Percentiles rank a stretch among this genome's conserved stretches.
Conservation (phyloP, 2,888 invertebrate genomes). For the Trichopoda pennipes region DNA sequence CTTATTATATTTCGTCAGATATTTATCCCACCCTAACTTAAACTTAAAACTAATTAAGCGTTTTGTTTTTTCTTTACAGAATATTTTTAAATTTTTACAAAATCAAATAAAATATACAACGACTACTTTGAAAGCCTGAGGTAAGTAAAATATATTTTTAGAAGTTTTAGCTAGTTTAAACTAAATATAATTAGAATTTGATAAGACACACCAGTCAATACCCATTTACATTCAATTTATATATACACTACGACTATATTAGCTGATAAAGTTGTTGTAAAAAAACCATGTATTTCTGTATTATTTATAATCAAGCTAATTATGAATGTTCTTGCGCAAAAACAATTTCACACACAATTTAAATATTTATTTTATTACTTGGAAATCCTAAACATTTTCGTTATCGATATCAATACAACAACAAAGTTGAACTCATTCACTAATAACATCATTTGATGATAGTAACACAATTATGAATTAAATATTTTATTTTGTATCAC, state of each 20-base stretch:
- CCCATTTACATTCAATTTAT: neutral
- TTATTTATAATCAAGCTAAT: conserved; percentile 6
- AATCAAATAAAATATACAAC: neutral
- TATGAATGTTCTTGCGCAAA: neutral
- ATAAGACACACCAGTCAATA: neutral
- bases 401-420: neutral
- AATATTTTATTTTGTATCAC: neutral
- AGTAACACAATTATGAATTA: neutral
- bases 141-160: neutral
- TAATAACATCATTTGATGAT: neutral
- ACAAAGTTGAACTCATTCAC: neutral
- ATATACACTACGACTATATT: neutral
- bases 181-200: conserved; percentile 1
- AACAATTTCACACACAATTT: conserved; percentile 10
- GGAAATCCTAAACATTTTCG: neutral
- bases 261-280: conserved; percentile 16
- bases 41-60: too few relatives aligned
- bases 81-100: neutral
- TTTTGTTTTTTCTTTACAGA: too few relatives aligned
- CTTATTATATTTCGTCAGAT: too few relatives aligned
- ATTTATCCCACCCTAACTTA: too few relatives aligned
- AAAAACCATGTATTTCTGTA: conserved; percentile 13
- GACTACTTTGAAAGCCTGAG: neutral
- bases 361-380: conserved; percentile 6
- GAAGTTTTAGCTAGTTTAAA: conserved; percentile 8